Conservation (phyloP, 2,797 vertebrate species). For the Serranus cabrilla region DNA sequence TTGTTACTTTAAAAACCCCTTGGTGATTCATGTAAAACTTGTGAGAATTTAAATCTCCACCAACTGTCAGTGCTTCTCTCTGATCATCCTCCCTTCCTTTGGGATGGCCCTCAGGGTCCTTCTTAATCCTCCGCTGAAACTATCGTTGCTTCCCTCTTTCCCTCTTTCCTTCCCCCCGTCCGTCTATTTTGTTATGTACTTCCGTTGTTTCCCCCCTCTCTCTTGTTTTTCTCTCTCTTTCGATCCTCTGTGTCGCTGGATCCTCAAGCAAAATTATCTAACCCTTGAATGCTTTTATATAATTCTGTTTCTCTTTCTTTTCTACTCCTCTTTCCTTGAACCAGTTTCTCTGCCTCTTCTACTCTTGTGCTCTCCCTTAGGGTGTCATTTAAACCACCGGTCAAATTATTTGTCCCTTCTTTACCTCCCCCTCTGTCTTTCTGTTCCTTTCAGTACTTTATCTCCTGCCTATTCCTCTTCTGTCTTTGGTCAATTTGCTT, state of each 20-base stretch:
- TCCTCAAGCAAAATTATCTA: constrained; percentile 51
- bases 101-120: constrained; percentile 60
- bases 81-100: constrained; percentile 65
- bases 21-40: constrained; percentile 59
- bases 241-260: constrained; percentile 27
- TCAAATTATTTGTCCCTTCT: constrained; percentile 59
- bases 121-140: constrained; percentile 65
- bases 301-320: constrained; percentile 17
- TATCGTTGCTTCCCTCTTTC: constrained; percentile 16
- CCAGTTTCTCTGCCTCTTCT: constrained; percentile 29
- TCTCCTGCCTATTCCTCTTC: constrained; percentile 33
- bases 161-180: constrained; percentile 17
- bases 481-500: constrained; percentile 44
- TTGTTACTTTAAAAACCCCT: constrained; percentile 50
- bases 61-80: constrained; percentile 64
- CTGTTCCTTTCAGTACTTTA: constrained; percentile 29
- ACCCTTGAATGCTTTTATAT: constrained; percentile 46
- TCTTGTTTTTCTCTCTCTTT: constrained; percentile 27
- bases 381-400: constrained; percentile 51
- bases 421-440: constrained; percentile 21
- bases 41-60: constrained; percentile 57
- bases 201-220: constrained; percentile 13
- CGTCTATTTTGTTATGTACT: constrained; percentile 27
- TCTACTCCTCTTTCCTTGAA: constrained; percentile 1
- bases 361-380: constrained; percentile 28